Conservation (phyloP, 2,888 invertebrate species). For the Xylota segnis region DNA sequence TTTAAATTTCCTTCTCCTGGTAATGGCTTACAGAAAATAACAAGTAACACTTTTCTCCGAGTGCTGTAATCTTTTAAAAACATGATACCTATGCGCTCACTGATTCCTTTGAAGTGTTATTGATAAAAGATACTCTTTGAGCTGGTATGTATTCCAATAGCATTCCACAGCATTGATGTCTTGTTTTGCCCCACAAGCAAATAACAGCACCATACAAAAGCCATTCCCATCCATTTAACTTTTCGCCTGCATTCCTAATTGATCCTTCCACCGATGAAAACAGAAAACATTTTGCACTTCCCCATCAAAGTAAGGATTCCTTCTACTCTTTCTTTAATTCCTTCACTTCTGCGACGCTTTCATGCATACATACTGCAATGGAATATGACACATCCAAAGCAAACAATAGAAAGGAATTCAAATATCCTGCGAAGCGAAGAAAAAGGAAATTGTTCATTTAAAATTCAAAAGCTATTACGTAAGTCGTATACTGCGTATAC, state of each 20-base stretch:
- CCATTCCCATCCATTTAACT: not conserved
- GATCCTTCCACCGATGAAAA: not conserved
- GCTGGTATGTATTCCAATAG: not conserved
- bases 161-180: not conserved
- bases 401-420: not conserved
- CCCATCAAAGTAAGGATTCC: not conserved
- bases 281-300: not conserved
- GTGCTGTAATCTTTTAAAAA: too few relatives aligned
- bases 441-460: slow-evolving; percentile 12
- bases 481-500: not conserved
- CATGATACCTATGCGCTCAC: too few relatives aligned
- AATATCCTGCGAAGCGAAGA: not conserved
- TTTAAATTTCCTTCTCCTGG: too few relatives aligned
- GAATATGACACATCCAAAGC: not conserved
- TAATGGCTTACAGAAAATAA: too few relatives aligned
- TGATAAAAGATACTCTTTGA: not conserved
- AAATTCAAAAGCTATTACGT: slow-evolving; percentile 1
- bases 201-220: not conserved
- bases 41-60: too few relatives aligned
- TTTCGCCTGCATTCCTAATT: not conserved
- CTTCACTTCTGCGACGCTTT: not conserved
- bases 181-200: not conserved
- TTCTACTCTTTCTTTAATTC: not conserved
- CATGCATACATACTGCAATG: not conserved
- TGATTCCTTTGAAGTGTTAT: not conserved